These are phyloP conservation scores for Trichogramma dendrolimi DNA, from an alignment of 2,888 invertebrate genomes.

Conservation along the genomic window DNA sequence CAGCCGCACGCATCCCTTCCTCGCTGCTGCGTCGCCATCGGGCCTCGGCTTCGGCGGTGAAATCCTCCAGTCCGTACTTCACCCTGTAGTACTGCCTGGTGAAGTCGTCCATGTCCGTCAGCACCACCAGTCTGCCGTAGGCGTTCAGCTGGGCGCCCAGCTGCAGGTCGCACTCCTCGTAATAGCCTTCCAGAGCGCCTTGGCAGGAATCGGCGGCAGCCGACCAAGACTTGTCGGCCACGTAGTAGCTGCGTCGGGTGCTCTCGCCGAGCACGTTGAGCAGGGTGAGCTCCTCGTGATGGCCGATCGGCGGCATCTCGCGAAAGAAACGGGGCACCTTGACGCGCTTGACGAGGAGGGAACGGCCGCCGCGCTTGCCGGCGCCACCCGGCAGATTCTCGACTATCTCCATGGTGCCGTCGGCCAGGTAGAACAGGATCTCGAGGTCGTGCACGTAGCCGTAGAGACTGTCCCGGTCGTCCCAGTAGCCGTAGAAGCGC, in stretches of 20 bases:
- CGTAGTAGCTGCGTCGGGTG: conserved; percentile 55
- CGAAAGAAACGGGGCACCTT: conserved; percentile 53
- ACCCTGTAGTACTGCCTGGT: conserved; percentile 76
- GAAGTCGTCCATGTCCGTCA: conserved; percentile 80
- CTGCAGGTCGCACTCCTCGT: conserved; percentile 70
- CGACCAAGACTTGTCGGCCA: conserved; percentile 51
- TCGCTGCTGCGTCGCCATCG: conserved; percentile 37
- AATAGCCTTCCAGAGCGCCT: conserved; percentile 52
- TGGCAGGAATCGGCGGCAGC: conserved; percentile 55
- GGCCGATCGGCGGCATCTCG: conserved; percentile 48
- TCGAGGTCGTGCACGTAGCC: conserved; percentile 76
- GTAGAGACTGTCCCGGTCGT: conserved; percentile 72
- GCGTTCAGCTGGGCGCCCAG: conserved; percentile 79
- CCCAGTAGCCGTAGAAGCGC: conserved; percentile 86
- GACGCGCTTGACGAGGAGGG: conserved; percentile 70
- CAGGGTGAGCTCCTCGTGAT: conserved; percentile 55
- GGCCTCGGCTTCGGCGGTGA: conserved; percentile 61
- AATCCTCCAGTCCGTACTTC: conserved; percentile 58
- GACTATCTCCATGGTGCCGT: conserved; percentile 84
- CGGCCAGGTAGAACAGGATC: conserved; percentile 79
- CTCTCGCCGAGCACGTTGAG: conserved; percentile 63
- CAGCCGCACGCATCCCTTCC: neutral
- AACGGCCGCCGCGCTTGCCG: conserved; percentile 66
- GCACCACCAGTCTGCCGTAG: conserved; percentile 73
- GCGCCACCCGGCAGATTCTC: conserved; percentile 66